phyloP scores from a whole-genome alignment of 1,140 invertebrate genomes.

The Macrotrachela quadricornifera region DNA sequence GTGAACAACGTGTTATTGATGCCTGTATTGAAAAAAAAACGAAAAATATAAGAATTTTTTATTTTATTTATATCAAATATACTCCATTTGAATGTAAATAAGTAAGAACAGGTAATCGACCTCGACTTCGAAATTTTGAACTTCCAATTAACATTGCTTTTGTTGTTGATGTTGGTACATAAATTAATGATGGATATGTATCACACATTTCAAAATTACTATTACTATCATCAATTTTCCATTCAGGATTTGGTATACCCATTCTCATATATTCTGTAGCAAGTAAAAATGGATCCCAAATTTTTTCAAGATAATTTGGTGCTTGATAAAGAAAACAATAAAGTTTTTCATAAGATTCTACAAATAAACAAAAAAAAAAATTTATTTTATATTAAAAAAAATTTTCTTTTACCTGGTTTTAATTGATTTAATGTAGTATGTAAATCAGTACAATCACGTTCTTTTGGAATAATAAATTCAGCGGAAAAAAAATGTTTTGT shows the following conservation, averaged over 20 bases:
- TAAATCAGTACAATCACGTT: slow-evolving; percentile 55
- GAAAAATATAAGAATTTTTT: too few species aligned
- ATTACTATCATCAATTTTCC: too few species aligned
- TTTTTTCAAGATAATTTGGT: too few species aligned
- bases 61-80: too few species aligned
- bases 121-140: slow-evolving; percentile 79
- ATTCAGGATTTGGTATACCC: too few species aligned
- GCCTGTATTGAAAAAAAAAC: slow-evolving; percentile 17
- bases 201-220: slow-evolving; percentile 20
- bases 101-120: slow-evolving; percentile 72
- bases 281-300: too few species aligned
- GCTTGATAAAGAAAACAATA: not conserved
- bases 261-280: too few species aligned
- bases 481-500: slow-evolving; percentile 89
- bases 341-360: not conserved
- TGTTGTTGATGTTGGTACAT: slow-evolving; percentile 61
- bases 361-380: not conserved
- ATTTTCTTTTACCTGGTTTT: slow-evolving; percentile 53
- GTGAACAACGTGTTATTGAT: slow-evolving; percentile 76
- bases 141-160: slow-evolving; percentile 50
- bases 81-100: slow-evolving; percentile 69
- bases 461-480: slow-evolving; percentile 77
- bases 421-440: slow-evolving; percentile 63
- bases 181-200: slow-evolving; percentile 79
- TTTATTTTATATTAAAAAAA: slow-evolving; percentile 17